Conservation (phyloP, 1,140 invertebrate genomes). For the Aradophagus sp. region DNA sequence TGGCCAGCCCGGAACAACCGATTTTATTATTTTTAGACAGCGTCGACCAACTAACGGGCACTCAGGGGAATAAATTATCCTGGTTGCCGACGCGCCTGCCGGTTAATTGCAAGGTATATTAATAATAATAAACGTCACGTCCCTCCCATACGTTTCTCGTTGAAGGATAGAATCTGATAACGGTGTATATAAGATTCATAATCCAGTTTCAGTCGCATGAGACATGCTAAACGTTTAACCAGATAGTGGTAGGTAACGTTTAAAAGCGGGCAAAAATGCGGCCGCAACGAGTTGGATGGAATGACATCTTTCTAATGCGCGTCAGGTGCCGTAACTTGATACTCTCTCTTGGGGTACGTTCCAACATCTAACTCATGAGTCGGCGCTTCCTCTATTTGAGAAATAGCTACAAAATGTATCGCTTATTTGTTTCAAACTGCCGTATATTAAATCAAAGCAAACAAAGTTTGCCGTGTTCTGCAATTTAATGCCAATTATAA, state of each 20-base stretch:
- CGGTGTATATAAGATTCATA: too few relatives aligned
- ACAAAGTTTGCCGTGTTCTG: neutral
- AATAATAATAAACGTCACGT: too few relatives aligned
- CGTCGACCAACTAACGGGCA: constrained; percentile 95
- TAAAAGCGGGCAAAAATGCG: too few relatives aligned
- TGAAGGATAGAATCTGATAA: too few relatives aligned
- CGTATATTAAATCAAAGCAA: constrained; percentile 7
- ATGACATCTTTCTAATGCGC: constrained; percentile 29
- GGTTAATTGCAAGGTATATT: constrained; percentile 87
- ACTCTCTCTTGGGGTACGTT: constrained; percentile 37
- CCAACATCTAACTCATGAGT: constrained; percentile 30
- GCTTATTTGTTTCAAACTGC: constrained; percentile 32
- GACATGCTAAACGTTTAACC: too few relatives aligned
- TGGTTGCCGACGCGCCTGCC: constrained; percentile 96
- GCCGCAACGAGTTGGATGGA: constrained; percentile 24
- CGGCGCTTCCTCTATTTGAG: constrained; percentile 22
- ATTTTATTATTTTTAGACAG: constrained; percentile 92
- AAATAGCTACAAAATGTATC: constrained; percentile 33
- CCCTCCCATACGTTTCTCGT: too few relatives aligned
- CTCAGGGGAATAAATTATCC: constrained; percentile 95
- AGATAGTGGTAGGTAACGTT: too few relatives aligned
- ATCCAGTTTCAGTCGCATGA: too few relatives aligned
- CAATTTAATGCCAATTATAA: constrained; percentile 1
- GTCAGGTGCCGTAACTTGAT: constrained; percentile 37
- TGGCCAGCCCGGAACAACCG: constrained; percentile 87